Conservation (phyloP, 92 coral and sea anemone genomes). For the Meandrina meandrites region DNA sequence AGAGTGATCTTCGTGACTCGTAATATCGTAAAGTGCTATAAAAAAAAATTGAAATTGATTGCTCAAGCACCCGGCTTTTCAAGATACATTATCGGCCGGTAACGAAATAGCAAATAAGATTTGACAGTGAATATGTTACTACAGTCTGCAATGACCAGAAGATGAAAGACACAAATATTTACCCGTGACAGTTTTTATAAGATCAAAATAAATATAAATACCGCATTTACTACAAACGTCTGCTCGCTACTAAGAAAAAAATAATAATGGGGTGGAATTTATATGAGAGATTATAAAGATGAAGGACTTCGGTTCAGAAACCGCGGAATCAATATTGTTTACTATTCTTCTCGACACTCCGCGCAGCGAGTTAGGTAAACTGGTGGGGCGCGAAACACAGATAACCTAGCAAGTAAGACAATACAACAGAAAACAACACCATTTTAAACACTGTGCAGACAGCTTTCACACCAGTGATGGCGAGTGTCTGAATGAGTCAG, state of each 20-base stretch:
- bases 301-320: not conserved
- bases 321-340: constrained; percentile 17
- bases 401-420: constrained; percentile 38
- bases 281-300: not conserved
- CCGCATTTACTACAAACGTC: constrained; percentile 8
- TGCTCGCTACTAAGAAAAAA: not conserved
- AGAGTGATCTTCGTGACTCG: constrained; percentile 26
- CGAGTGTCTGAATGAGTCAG: constrained; percentile 5
- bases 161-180: constrained; percentile 29
- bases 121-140: constrained; percentile 47
- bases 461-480: not conserved
- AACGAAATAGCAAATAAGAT: constrained; percentile 45
- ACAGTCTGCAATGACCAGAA: constrained; percentile 20
- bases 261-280: constrained; percentile 3
- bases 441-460: constrained; percentile 13
- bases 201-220: constrained; percentile 27
- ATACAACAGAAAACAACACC: constrained; percentile 29
- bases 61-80: constrained; percentile 54
- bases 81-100: constrained; percentile 52
- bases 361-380: constrained; percentile 30
- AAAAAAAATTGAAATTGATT: constrained; percentile 39
- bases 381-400: constrained; percentile 25
- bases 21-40: constrained; percentile 20
- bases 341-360: constrained; percentile 20
- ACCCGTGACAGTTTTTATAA: constrained; percentile 22